These are phyloP conservation scores for Epizoanthus rinbou DNA, from an alignment of 92 coral and sea anemone genomes.

Conservation along the genomic window DNA sequence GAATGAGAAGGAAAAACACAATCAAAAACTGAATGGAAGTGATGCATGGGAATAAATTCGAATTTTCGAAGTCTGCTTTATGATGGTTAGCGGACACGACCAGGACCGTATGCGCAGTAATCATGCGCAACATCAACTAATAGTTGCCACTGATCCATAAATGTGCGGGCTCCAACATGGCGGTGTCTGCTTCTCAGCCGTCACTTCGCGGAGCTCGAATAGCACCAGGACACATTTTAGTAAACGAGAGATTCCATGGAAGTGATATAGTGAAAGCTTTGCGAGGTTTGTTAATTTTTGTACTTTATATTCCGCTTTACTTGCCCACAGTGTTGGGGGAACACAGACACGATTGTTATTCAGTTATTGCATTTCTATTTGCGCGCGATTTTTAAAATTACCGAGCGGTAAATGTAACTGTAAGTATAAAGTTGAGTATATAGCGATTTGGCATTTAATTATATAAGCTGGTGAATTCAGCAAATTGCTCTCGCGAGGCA, in stretches of 20 bases:
- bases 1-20: constrained; percentile 7
- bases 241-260: constrained; percentile 89
- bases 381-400: too few species aligned
- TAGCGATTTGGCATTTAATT: too few species aligned
- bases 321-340: too few species aligned
- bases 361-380: too few species aligned
- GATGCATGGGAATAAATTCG: too few species aligned
- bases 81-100: neutral
- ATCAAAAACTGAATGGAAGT: neutral
- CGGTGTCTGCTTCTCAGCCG: constrained; percentile 51
- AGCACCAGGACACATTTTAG: constrained; percentile 89
- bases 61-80: constrained; percentile 1
- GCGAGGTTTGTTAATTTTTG: constrained; percentile 65
- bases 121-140: neutral
- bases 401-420: too few species aligned
- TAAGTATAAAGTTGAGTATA: too few species aligned
- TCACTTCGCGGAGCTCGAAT: constrained; percentile 83
- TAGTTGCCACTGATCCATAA: neutral
- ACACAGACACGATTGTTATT: too few species aligned
- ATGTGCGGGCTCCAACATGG: constrained; percentile 53
- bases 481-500: too few species aligned
- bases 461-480: too few species aligned
- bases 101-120: constrained; percentile 13
- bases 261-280: constrained; percentile 73
- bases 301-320: neutral